Evolutionary conservation across 2,797 vertebrate genomes (phyloP), one percentile per base, ranked within the genome.

Genomic region (Acanthurus lineatus): DNA sequence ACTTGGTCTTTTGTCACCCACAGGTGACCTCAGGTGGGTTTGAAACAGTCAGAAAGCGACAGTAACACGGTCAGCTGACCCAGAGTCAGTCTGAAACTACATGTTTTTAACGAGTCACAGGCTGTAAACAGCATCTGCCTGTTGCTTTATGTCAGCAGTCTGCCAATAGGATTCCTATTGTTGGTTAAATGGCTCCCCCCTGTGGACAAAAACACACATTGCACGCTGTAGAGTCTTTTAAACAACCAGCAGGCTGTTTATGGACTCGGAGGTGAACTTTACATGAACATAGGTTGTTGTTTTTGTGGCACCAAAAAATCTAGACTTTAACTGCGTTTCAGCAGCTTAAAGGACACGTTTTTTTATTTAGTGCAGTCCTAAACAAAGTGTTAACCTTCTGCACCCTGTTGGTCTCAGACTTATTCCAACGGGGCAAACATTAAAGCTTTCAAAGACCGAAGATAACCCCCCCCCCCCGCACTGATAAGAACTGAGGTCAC

Each of bases 151-250:
- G 5, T 22, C 17, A 17, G 15, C 2, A 6, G 44, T 9, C 20
- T 54, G 1, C 15, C n/a, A 15, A 5, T 3, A 9, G 1, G 15
- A 6, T 6, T 9, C 14, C 1, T 3, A 49, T 45, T 9, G 2
- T 11, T 73, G 62, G 76, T 58, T 10, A 16, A 80, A 86, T 62
- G 76, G 69, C 91, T 8, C 77, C 91, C 86, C 57, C 93, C 82
- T 9, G 87, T 89, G 94, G 85, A 35, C 0, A 63, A 28, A 68
- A 1, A 0, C 0, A 2, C 11, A 2, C 3, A 19, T 3, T 51
- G 42, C 68, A 61, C 1, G 10, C 12, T 5, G 0, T 4, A 1
- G 6, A n/a, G 5, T n/a, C 5, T n/a, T 0, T 6, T 2, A 7
- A 14, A 14, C 8, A 6, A 16, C 15, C 20, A 5, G 0, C 2